Percentiles rank a stretch among this genome's conserved stretches.
These are phyloP conservation scores for Aricia artaxerxes DNA, from an alignment of 2,888 invertebrate genomes.

Conservation along the genomic window DNA sequence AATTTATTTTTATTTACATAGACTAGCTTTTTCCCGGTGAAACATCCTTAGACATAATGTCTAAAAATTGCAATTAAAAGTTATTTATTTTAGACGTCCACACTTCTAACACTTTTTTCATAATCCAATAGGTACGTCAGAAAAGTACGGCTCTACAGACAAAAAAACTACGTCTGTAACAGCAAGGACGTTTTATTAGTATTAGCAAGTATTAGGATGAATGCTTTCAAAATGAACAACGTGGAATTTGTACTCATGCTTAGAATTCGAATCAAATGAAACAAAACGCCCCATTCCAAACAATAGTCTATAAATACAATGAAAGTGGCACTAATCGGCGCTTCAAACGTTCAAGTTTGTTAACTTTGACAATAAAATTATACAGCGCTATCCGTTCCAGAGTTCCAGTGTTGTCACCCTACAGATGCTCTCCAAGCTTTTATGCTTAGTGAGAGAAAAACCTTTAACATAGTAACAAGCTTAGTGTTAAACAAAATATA, in stretches of 20 bases:
- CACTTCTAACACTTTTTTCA: too few species aligned
- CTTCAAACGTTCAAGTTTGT: not conserved
- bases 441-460: not conserved
- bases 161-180: too few species aligned
- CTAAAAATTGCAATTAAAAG: too few species aligned
- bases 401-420: not conserved
- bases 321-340: slow-evolving; percentile 11
- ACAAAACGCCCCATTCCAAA: not conserved
- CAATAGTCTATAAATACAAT: slow-evolving; percentile 8
- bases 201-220: not conserved
- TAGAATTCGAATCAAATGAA: not conserved
- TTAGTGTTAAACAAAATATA: not conserved
- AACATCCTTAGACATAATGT: too few species aligned
- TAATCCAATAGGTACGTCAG: too few species aligned
- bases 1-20: too few species aligned
- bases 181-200: too few species aligned
- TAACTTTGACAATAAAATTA: slow-evolving; percentile 11
- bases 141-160: too few species aligned
- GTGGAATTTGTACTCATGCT: not conserved
- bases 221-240: not conserved
- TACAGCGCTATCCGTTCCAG: not conserved
- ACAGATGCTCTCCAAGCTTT: not conserved
- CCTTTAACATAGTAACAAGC: slow-evolving; percentile 6
- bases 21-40: too few species aligned
- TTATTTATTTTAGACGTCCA: too few species aligned